These are phyloP conservation scores for Pammene aurita DNA, from an alignment of 2,888 invertebrate species.

Conservation along the genomic window DNA sequence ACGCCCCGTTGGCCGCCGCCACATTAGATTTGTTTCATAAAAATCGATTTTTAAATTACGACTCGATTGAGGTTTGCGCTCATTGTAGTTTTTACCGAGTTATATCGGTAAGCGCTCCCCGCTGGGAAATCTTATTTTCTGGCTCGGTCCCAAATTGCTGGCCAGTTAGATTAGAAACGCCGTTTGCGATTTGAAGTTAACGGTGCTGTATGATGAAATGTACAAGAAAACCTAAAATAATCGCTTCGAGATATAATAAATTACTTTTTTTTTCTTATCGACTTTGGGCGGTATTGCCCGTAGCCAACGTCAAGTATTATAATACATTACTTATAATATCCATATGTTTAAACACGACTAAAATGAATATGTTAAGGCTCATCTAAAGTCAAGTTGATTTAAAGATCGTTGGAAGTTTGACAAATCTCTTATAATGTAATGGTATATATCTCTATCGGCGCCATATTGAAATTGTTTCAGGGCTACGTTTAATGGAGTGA, in stretches of 20 bases:
- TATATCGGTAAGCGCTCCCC: conserved; percentile 38
- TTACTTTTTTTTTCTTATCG: too few species aligned
- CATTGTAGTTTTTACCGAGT: conserved; percentile 40
- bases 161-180: conserved; percentile 41
- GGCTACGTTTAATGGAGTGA: not conserved
- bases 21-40: conserved; percentile 51
- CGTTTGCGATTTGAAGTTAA: conserved; percentile 37
- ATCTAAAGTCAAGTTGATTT: too few species aligned
- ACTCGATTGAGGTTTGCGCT: conserved; percentile 46
- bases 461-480: not conserved
- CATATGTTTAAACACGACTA: not conserved
- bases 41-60: conserved; percentile 53
- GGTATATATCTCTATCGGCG: not conserved
- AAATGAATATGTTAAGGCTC: too few species aligned
- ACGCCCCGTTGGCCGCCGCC: conserved; percentile 69
- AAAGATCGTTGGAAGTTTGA: too few species aligned
- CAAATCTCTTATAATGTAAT: not conserved
- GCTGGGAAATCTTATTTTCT: conserved; percentile 44
- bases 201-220: conserved; percentile 33
- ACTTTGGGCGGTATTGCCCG: too few species aligned
- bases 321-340: too few species aligned
- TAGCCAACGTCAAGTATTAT: too few species aligned
- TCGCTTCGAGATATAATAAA: not conserved
- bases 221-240: conserved; percentile 6
- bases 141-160: conserved; percentile 39